Evolutionary conservation across 2,888 invertebrate species (phyloP), one percentile per base, ranked within the genome.

Genomic region (Conistra vaccinii): DNA sequence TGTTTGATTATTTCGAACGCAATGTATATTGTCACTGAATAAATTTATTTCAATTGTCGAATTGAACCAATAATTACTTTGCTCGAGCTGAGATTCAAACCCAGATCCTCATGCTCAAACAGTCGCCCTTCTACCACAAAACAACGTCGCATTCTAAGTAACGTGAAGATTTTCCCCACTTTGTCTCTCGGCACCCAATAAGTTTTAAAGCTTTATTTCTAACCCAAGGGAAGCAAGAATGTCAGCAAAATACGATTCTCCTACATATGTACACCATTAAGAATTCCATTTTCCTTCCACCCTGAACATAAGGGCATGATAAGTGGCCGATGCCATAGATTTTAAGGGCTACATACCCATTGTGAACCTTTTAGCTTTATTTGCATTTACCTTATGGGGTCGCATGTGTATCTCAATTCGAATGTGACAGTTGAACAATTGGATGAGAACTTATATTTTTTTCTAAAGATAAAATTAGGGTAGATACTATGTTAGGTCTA

Each of bases 311-410:
- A 45, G 23, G 65, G 58, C 26, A 57, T 75, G 75, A 68, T 71
- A 84, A 80, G 84, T 76, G 66, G 65, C 58, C 73, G 58, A 75
- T 61, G 45, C 45, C 75, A 80, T 69, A 26, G 29, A 78, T 57
- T 83, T 61, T 26, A 69, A 78, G 60, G 12, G 55, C n/a, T 51
- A 17, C 45, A 35, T 20, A 29, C 62, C 23, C 17, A 69, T 68
- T 58, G 73, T 53, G 83, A 42, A 35, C 26, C 53, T 82, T 67
- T 80, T 53, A 68, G 48, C 48, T 65, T 57, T 61, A 81, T 81
- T 76, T 76, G 55, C 57, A 62, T 69, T 65, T 42, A 60, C n/a
- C 17, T 35, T 48, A 23, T 14, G 17, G 20, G 45, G 23, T 29
- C 58, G n/a, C 60, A 20, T 58, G 58, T 78, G 35, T 35, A 12